phyloP scores from a whole-genome alignment of 2,888 invertebrate species.

The Spisula solida region DNA sequence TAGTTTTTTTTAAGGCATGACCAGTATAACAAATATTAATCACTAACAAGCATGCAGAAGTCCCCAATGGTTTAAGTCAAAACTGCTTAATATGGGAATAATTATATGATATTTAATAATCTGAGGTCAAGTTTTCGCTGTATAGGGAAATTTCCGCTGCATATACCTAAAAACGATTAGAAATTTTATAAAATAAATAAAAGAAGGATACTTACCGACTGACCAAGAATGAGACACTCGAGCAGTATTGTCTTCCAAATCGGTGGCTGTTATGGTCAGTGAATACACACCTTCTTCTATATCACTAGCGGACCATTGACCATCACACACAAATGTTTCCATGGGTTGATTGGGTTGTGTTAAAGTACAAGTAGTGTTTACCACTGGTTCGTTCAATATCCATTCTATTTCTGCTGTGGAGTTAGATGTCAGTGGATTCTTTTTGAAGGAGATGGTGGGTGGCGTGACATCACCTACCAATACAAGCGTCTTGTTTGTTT shows the following conservation, averaged over 20 bases:
- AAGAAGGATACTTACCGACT: constrained; percentile 28
- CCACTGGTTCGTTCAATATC: constrained; percentile 37
- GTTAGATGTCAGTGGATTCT: constrained; percentile 27
- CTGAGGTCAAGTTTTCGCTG: too few species aligned
- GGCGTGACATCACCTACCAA: constrained; percentile 51
- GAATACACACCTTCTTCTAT: constrained; percentile 41
- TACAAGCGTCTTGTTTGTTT: too few species aligned
- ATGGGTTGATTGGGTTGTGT: background rate
- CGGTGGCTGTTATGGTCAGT: constrained; percentile 27
- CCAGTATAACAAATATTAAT: too few species aligned
- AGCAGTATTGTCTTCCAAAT: constrained; percentile 46
- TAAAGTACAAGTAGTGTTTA: constrained; percentile 23
- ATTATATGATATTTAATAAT: too few species aligned
- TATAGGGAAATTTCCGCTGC: too few species aligned
- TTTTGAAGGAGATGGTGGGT: constrained; percentile 6
- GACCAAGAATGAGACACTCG: constrained; percentile 20
- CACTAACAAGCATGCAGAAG: too few species aligned
- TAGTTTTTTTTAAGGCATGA: too few species aligned
- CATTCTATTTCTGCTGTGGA: constrained; percentile 35
- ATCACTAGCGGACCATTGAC: constrained; percentile 20
- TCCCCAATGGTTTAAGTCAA: too few species aligned
- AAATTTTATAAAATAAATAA: too few species aligned
- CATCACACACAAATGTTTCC: constrained; percentile 23
- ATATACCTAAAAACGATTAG: too few species aligned
- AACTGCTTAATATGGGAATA: too few species aligned